Evolutionary conservation across 2,113 vertebrate species (phyloP).

Genomic region (Carollia perspicillata): DNA sequence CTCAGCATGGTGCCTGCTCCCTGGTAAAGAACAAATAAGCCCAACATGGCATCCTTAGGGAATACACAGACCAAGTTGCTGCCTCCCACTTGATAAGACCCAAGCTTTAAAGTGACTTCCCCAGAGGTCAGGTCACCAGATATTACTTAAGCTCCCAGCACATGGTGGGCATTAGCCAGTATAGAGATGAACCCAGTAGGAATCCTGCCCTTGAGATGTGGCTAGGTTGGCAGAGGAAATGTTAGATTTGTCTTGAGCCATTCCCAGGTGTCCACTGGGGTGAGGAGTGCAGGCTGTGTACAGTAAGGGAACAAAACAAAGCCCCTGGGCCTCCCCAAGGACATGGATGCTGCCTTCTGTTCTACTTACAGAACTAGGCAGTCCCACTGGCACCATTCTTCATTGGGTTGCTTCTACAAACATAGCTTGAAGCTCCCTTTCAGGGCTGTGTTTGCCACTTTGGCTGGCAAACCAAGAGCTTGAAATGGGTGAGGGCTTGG

Average conservation of each 20-base stretch:
- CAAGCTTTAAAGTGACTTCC: constrained; percentile 34
- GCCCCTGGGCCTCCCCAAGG: background rate
- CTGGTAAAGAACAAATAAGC: background rate
- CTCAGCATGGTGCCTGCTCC: background rate
- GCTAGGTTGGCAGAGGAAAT: background rate
- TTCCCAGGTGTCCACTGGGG: background rate
- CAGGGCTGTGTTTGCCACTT: background rate
- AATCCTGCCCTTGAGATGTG: background rate
- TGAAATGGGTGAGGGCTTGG: background rate
- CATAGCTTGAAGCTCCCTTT: background rate
- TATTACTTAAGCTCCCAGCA: background rate
- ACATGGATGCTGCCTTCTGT: background rate
- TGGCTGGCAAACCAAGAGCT: background rate
- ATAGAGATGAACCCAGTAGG: background rate
- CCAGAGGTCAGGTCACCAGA: background rate
- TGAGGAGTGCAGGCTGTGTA: background rate
- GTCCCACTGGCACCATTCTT: background rate
- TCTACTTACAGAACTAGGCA: background rate
- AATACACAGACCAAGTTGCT: background rate
- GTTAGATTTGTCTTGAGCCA: constrained; percentile 1
- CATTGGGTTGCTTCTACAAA: background rate
- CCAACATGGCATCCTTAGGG: background rate
- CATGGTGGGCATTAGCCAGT: background rate
- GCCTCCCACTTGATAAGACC: background rate
- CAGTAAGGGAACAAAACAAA: constrained; percentile 15